Evolutionary conservation across 1,140 invertebrate species (phyloP), one percentile per base, ranked within the genome.

Genomic region (Papilio glaucus): DNA sequence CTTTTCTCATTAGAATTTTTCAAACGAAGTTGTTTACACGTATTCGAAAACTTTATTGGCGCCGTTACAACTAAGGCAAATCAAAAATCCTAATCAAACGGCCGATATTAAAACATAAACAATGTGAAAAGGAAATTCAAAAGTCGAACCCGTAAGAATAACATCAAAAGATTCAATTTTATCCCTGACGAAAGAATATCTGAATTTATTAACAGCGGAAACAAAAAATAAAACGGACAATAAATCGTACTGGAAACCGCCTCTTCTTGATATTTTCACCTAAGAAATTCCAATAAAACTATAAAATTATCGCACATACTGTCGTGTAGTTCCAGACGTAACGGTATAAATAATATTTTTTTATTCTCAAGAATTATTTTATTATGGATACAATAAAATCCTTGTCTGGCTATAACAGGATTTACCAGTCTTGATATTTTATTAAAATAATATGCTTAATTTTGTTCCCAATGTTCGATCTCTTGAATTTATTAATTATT

Each of bases 291-390:
- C 77, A 85, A 89, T 88, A 89, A 89, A 91, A 91, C 85, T 88
- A 88, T 89, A 83, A 91, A 86, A 89, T 88, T 86, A 89, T 87
- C 80, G 81, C 85, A 74, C 70, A 73, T 78, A 81, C 71, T 77
- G 79, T 82, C 80, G 61, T 84, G 75, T 81, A 80, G 68, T 75
- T 81, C 76, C 72, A 73, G 74, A 77, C 77, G 69, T 73, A 71
- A 72, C 73, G 79, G 79, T 80, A 85, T 85, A 82, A 88, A 83
- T 77, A 83, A 81, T 67, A 24, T 71, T 29, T 37, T 85, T 85
- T 87, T 87, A 83, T 85, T 85, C 74, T 74, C 80, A 85, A 85
- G 80, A 88, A 87, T 84, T 84, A 87, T 89, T 87, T 87, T 86
- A 85, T 80, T 84, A 82, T 80, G 62, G 74, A 86, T 83, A 86